A percentile compares a stretch with the other conserved stretches of the same genome.
Conservation (phyloP, 2,113 vertebrate genomes). For the Delphinapterus leucas region DNA sequence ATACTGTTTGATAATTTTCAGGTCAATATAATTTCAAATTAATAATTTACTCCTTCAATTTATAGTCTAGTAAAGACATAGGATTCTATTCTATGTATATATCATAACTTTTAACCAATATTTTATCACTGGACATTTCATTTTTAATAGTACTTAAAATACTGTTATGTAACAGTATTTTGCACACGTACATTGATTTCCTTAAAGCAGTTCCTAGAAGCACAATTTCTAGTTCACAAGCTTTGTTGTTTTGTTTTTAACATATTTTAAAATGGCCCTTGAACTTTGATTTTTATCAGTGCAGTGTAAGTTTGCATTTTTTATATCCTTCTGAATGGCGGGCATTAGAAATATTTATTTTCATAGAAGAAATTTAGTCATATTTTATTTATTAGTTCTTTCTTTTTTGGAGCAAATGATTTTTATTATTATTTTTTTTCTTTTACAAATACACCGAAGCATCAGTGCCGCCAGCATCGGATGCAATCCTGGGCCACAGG, state of each 20-base stretch:
- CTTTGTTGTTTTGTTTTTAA: not conserved
- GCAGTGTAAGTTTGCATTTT: not conserved
- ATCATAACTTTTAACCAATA: not conserved
- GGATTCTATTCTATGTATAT: not conserved
- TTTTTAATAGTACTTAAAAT: not conserved
- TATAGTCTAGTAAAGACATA: not conserved
- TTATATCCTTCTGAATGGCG: not conserved
- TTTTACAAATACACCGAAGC: not conserved
- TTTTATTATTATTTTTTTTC: not conserved
- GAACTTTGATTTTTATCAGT: not conserved
- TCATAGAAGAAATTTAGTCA: not conserved
- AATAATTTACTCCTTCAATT: not conserved
- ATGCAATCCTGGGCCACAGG: not conserved
- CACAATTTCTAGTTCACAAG: not conserved
- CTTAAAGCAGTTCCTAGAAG: not conserved
- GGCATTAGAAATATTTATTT: not conserved
- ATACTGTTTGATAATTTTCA: not conserved
- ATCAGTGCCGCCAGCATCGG: not conserved
- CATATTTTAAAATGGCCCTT: not conserved
- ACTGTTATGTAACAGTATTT: not conserved
- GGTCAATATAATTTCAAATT: not conserved
- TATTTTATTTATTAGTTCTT: not conserved
- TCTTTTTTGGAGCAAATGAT: not conserved
- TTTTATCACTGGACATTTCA: not conserved
- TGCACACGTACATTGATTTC: not conserved